These are phyloP conservation scores for Botrylloides violaceus DNA, from an alignment of 23 tunicate species.

Conservation along the genomic window DNA sequence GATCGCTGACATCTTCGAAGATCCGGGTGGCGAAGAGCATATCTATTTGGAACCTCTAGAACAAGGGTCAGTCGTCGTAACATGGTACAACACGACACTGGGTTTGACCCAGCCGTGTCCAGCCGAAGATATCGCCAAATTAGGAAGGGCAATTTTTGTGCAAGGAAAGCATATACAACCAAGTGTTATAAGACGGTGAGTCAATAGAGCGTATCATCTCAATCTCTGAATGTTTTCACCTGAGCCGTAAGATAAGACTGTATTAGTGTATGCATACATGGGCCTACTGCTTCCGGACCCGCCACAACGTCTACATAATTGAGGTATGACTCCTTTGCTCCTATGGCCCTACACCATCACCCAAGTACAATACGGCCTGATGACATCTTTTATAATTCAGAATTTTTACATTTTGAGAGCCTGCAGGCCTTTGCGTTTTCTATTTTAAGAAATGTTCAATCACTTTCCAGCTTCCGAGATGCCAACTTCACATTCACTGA, in stretches of 20 bases:
- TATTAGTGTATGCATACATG: too few relatives aligned
- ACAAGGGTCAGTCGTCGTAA: slow-evolving; percentile 53
- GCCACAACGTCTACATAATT: too few relatives aligned
- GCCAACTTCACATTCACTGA: slow-evolving; percentile 3
- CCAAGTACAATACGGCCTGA: too few relatives aligned
- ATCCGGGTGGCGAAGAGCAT: neutral
- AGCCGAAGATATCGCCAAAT: slow-evolving; percentile 21
- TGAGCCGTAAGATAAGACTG: too few relatives aligned
- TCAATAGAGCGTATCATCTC: too few relatives aligned
- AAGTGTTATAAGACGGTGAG: slow-evolving; percentile 21
- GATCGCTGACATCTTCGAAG: slow-evolving; percentile 21
- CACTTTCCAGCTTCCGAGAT: slow-evolving; percentile 5
- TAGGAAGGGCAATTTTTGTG: slow-evolving; percentile 3
- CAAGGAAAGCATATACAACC: neutral
- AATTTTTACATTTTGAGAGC: too few relatives aligned
- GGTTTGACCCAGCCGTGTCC: slow-evolving; percentile 35
- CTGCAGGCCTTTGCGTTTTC: too few relatives aligned
- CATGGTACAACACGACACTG: slow-evolving; percentile 72
- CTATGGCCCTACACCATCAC: too few relatives aligned
- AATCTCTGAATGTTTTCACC: too few relatives aligned
- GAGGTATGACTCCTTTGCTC: too few relatives aligned
- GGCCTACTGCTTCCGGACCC: too few relatives aligned
- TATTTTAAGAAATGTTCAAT: neutral
- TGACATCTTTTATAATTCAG: too few relatives aligned
- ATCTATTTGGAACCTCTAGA: slow-evolving; percentile 38